Evolutionary conservation across 2,113 vertebrate genomes (phyloP), one percentile per base, ranked within the genome.

Genomic region (Columbina picui): DNA sequence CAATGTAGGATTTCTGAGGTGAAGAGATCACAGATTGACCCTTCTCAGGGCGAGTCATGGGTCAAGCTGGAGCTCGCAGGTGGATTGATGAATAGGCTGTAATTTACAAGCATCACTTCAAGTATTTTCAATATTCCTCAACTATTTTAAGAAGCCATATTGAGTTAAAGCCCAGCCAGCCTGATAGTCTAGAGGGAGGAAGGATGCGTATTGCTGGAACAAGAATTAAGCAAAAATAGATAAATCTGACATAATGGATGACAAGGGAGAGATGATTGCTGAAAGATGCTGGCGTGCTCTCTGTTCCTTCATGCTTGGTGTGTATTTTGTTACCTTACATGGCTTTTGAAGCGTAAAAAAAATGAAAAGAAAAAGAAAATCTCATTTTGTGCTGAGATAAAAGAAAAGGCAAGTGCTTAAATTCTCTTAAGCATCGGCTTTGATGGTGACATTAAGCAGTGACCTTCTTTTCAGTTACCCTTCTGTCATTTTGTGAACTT

Each of bases 141-240:
- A 52, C 86, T 94, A 82, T 96, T 95, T 97, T 96, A 93, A 94
- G 96, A 89, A 92, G 89, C 85, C 63, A 25, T 78, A 85, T 80
- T 91, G 95, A 92, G 88, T 92, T 94, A 64, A 60, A 91, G 75
- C 76, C 89, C 81, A 73, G 23, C 11, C 77, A 83, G 92, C 77
- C 81, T 84, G 95, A 15, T 88, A 76, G 92, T 82, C 84, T 95
- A 39, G 89, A 83, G 89, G 41, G 87, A 87, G 89, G 89, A 91
- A 80, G 86, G 71, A 87, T 87, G 53, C 1, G 0, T 86, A 64
- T 92, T 19, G 83, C 76, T 89, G 87, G 90, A 89, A 84, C 76
- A 74, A 56, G 86, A 94, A 95, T 95, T 93, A 93, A 90, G 92
- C 91, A 94, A 93, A 95, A 97, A 84, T 87, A 94, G 93, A 91